These are phyloP conservation scores for Oryzaephilus surinamensis DNA, from an alignment of 1,140 invertebrate species.

Conservation along the genomic window DNA sequence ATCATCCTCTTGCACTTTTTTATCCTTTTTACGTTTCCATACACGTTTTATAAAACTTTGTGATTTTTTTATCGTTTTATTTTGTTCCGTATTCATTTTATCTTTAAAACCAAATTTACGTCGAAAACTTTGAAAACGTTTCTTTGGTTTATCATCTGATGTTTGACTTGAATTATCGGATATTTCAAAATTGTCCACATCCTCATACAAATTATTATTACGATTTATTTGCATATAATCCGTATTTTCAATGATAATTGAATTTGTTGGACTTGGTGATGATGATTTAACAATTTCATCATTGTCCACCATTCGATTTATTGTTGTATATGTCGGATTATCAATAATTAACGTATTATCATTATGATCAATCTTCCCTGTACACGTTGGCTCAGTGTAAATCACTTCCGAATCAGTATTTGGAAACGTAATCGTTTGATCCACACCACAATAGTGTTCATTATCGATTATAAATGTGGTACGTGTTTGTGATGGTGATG, in stretches of 20 bases:
- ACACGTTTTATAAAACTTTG: slow-evolving; percentile 21
- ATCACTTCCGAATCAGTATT: neutral
- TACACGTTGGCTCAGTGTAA: neutral
- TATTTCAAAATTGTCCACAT: slow-evolving; percentile 3
- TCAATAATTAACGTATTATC: slow-evolving; percentile 4
- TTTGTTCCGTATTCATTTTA: slow-evolving; percentile 8
- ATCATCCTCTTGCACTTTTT: slow-evolving; percentile 5
- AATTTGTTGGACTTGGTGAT: no score
- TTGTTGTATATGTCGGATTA: neutral
- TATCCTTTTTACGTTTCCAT: slow-evolving; percentile 13
- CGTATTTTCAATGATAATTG: no score
- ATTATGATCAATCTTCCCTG: slow-evolving; percentile 1
- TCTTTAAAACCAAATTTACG: neutral
- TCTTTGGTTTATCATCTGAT: neutral
- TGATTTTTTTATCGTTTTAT: slow-evolving; percentile 16
- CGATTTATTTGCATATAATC: no score
- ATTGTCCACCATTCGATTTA: slow-evolving; percentile 5
- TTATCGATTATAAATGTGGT: neutral
- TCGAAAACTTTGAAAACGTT: neutral
- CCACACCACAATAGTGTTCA: slow-evolving; percentile 1
- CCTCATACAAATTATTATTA: slow-evolving; percentile 6
- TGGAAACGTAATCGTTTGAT: neutral
- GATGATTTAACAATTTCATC: no score
- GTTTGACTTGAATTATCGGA: neutral
- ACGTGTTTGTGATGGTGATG: neutral